Percentiles rank a stretch among this genome's conserved stretches.
phyloP scores from a whole-genome alignment of 2,113 vertebrate species.

The Callipepla squamata region DNA sequence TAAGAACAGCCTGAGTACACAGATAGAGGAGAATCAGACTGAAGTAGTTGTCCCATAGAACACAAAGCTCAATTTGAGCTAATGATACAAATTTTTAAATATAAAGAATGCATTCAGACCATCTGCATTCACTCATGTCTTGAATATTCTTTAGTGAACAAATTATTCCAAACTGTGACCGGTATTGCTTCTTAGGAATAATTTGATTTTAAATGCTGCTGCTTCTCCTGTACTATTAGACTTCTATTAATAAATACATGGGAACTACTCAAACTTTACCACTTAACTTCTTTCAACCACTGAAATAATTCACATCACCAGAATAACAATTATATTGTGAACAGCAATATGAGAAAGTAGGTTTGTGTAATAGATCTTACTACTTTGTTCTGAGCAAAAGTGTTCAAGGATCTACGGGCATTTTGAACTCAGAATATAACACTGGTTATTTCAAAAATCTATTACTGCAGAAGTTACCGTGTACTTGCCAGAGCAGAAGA shows the following conservation, averaged over 20 bases:
- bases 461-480: not conserved
- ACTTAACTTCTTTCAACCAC: not conserved
- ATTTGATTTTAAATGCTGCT: not conserved
- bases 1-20: not conserved
- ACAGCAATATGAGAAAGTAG: not conserved
- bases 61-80: not conserved
- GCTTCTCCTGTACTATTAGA: not conserved
- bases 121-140: not conserved
- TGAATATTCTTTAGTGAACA: not conserved
- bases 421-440: not conserved
- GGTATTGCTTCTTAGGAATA: not conserved
- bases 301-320: not conserved
- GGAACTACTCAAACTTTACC: fast-evolving
- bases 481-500: not conserved
- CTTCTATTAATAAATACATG: not conserved
- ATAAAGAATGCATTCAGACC: not conserved
- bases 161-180: not conserved
- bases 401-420: not conserved
- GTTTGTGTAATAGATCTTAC: not conserved
- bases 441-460: not conserved
- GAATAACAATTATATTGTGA: not conserved
- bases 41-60: not conserved
- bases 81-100: not conserved
- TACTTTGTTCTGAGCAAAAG: not conserved
- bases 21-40: not conserved